A percentile compares a stretch with the other conserved stretches of the same genome.
Conservation (phyloP, 2,113 vertebrate species). For the Gnathonemus longibarbis region DNA sequence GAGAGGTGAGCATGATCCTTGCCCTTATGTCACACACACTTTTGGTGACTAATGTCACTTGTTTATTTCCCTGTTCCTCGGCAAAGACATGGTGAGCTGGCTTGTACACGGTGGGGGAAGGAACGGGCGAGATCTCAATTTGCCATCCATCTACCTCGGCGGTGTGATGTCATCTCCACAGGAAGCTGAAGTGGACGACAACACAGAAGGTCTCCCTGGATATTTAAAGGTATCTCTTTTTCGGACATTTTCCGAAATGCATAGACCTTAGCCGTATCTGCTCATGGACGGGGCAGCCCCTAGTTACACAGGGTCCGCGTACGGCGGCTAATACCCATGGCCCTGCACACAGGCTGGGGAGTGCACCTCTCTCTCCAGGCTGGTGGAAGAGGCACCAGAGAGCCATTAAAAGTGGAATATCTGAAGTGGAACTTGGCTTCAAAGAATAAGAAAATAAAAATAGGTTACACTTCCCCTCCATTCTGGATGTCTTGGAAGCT, state of each 20-base stretch:
- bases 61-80: conserved; percentile 6
- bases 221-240: background rate
- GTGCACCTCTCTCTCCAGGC: background rate
- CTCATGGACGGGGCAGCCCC: background rate
- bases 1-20: background rate
- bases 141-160: background rate
- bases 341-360: background rate
- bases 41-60: conserved; percentile 4
- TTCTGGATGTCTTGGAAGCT: conserved; percentile 29
- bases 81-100: background rate
- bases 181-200: background rate
- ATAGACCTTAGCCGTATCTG: background rate
- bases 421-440: conserved; percentile 43
- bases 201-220: background rate
- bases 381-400: conserved; percentile 28
- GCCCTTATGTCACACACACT: background rate
- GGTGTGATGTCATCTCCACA: background rate
- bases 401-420: conserved; percentile 42
- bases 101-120: background rate
- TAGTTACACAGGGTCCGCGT: background rate
- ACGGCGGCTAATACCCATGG: background rate
- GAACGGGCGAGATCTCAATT: background rate
- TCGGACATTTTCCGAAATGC: background rate
- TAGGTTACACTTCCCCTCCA: conserved; percentile 30
- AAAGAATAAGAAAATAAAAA: conserved; percentile 38